phyloP scores from a whole-genome alignment of 2,113 vertebrate genomes.

The Peromyscus leucopus region DNA sequence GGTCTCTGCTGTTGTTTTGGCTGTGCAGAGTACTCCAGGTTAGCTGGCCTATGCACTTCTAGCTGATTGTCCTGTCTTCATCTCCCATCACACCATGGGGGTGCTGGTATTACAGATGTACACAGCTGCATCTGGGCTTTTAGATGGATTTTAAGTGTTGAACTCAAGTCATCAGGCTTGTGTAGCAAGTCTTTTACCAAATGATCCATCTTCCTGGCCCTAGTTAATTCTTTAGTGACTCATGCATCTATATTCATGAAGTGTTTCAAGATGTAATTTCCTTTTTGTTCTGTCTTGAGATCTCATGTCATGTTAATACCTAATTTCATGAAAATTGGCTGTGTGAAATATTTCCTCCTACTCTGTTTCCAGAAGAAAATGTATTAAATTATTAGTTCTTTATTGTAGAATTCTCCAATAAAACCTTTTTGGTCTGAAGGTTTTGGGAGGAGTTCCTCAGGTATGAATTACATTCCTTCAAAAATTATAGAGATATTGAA shows the following conservation, averaged over 20 bases:
- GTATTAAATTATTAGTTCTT: constrained; percentile 34
- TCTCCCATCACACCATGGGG: neutral
- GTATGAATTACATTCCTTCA: constrained; percentile 46
- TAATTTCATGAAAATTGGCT: constrained; percentile 44
- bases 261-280: neutral
- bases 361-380: constrained; percentile 28
- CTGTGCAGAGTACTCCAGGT: neutral
- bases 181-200: neutral
- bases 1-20: neutral
- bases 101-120: neutral
- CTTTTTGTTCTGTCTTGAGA: neutral
- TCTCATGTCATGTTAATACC: constrained; percentile 8
- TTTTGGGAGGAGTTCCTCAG: neutral
- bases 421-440: constrained; percentile 14
- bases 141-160: neutral
- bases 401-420: constrained; percentile 45
- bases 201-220: neutral
- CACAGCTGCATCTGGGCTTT: neutral
- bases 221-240: constrained; percentile 1
- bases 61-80: neutral
- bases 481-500: constrained; percentile 8
- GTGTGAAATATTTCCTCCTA: neutral
- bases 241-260: neutral
- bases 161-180: neutral
- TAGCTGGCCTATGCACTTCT: neutral